Evolutionary conservation across 1,140 invertebrate genomes (phyloP).

Genomic region (Hormaphis cornu): DNA sequence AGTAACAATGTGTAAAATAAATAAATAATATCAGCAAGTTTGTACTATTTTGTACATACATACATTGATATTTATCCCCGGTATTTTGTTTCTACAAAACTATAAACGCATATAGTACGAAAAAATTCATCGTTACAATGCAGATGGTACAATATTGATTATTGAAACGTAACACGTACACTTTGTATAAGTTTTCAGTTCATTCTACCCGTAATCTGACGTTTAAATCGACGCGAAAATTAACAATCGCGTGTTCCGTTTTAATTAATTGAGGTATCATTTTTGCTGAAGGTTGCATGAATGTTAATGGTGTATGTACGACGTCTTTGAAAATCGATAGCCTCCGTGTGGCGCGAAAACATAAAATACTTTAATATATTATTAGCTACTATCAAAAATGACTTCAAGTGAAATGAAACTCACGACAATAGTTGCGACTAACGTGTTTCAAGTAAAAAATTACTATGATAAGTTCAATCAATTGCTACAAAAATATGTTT

Average conservation of each 20-base stretch:
- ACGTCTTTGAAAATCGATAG: slow-evolving; percentile 1
- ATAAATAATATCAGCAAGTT: no score
- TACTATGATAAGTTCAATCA: no score
- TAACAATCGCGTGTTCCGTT: slow-evolving; percentile 16
- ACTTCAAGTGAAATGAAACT: no score
- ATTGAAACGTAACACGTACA: slow-evolving; percentile 1
- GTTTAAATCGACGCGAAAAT: not conserved
- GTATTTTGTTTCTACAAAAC: no score
- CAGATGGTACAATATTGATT: not conserved
- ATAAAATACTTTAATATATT: not conserved
- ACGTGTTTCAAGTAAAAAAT: no score
- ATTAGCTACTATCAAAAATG: no score
- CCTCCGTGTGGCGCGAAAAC: not conserved
- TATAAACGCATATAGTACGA: no score
- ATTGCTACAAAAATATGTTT: no score
- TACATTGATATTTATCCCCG: no score
- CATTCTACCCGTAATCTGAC: not conserved
- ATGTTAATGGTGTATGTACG: not conserved
- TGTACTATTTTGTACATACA: no score
- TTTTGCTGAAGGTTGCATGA: not conserved
- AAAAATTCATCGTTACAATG: not conserved
- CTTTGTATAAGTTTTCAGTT: not conserved
- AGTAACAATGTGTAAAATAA: no score
- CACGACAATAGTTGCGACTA: no score
- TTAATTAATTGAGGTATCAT: slow-evolving; percentile 11